Conservation (phyloP, 2,113 vertebrate genomes). For the Oryzias woworae region DNA sequence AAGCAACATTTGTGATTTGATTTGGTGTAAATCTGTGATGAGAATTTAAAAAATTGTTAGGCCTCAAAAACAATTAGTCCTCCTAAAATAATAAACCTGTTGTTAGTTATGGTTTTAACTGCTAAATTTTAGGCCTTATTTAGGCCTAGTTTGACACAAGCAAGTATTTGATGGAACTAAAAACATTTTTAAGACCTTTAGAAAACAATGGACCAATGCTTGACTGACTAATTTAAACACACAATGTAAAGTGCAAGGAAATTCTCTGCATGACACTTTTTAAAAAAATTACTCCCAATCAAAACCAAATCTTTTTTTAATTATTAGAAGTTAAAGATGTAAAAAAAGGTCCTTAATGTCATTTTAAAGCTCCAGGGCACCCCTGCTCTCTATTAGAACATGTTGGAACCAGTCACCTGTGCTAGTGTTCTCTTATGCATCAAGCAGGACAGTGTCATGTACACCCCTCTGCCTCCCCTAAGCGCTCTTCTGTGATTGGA, state of each 20-base stretch:
- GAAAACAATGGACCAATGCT: too few relatives aligned
- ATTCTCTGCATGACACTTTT: slow-evolving; percentile 4
- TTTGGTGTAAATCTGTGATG: too few relatives aligned
- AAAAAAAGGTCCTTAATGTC: slow-evolving; percentile 27
- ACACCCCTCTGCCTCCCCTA: slow-evolving; percentile 62
- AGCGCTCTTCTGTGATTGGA: slow-evolving; percentile 80
- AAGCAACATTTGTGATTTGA: too few relatives aligned
- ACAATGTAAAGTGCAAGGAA: not conserved
- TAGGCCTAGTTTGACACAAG: too few relatives aligned
- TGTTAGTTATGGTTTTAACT: too few relatives aligned
- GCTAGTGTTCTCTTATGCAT: slow-evolving; percentile 42
- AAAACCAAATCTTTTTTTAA: too few relatives aligned
- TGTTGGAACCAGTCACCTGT: slow-evolving; percentile 24
- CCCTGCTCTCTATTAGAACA: slow-evolving; percentile 27
- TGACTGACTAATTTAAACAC: slow-evolving; percentile 12
- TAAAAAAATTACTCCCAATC: slow-evolving; percentile 13
- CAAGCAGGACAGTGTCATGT: slow-evolving; percentile 45
- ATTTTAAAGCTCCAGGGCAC: slow-evolving; percentile 14
- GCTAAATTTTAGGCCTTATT: too few relatives aligned
- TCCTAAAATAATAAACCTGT: too few relatives aligned
- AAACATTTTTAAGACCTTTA: too few relatives aligned
- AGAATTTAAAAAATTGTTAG: too few relatives aligned
- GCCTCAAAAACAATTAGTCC: too few relatives aligned
- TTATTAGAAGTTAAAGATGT: slow-evolving; percentile 17
- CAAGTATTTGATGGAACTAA: too few relatives aligned